These are phyloP conservation scores for Falcunculus frontatus DNA, from an alignment of 2,113 vertebrate species.

Conservation along the genomic window DNA sequence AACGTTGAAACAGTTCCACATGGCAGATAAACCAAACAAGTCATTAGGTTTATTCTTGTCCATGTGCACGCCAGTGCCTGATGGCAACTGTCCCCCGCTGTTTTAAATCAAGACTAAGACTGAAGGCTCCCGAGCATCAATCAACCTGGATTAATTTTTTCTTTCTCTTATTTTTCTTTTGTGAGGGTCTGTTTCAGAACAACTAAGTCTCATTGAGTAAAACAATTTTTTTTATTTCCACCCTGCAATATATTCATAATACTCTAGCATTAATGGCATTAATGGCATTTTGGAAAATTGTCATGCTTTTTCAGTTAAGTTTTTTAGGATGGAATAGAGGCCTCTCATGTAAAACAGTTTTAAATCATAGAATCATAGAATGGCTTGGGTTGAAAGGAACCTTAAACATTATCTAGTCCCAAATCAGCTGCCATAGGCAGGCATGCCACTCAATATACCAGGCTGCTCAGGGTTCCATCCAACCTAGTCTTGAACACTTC, in stretches of 20 bases:
- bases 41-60: constrained; percentile 42
- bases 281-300: constrained; percentile 11
- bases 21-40: constrained; percentile 45
- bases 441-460: no score
- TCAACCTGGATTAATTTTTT: neutral
- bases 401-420: neutral
- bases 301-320: neutral
- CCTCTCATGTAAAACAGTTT: neutral
- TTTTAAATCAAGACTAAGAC: constrained; percentile 49
- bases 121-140: neutral
- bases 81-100: neutral
- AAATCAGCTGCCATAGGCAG: neutral
- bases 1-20: constrained; percentile 12
- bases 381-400: neutral
- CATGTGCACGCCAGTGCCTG: neutral
- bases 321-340: neutral
- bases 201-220: constrained; percentile 1
- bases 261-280: constrained; percentile 23
- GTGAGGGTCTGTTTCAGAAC: neutral
- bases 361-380: neutral
- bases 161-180: constrained; percentile 6
- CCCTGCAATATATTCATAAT: constrained; percentile 7
- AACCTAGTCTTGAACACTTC: neutral
- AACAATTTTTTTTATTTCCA: constrained; percentile 48
- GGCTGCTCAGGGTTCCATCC: neutral